Percentiles rank a stretch among this genome's conserved stretches.
Evolutionary conservation across 2,797 vertebrate genomes (phyloP).

Genomic region (Sebastes alutus): DNA sequence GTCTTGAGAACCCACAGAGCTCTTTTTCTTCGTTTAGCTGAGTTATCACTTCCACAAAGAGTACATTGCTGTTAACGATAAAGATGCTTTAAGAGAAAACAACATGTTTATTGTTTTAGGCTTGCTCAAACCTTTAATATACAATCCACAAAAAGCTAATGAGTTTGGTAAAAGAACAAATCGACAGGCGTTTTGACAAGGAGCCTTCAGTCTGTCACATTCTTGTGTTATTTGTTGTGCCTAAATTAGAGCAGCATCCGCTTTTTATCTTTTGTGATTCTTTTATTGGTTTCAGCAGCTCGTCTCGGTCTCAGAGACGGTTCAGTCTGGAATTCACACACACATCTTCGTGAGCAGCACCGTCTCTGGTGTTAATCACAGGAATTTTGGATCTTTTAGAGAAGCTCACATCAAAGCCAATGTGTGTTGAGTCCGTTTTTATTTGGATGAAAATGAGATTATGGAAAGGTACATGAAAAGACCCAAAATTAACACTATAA

Average conservation of each 20-base stretch:
- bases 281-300: background rate
- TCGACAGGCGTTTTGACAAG: background rate
- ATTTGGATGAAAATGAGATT: background rate
- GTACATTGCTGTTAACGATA: background rate
- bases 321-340: background rate
- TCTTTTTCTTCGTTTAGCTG: background rate
- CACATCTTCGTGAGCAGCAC: background rate
- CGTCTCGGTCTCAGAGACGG: background rate
- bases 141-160: background rate
- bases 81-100: background rate
- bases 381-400: background rate
- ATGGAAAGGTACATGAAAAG: background rate
- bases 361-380: background rate
- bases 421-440: background rate
- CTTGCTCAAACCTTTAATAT: background rate
- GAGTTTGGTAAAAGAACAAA: background rate
- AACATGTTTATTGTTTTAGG: background rate
- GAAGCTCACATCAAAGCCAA: background rate
- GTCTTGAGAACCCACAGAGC: background rate
- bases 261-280: background rate
- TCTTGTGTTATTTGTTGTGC: background rate
- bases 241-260: background rate
- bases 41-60: background rate
- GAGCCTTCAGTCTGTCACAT: background rate
- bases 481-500: too few relatives aligned